Evolutionary conservation across 1,140 invertebrate species (phyloP).

Genomic region (Gonioctena quinquepunctata): DNA sequence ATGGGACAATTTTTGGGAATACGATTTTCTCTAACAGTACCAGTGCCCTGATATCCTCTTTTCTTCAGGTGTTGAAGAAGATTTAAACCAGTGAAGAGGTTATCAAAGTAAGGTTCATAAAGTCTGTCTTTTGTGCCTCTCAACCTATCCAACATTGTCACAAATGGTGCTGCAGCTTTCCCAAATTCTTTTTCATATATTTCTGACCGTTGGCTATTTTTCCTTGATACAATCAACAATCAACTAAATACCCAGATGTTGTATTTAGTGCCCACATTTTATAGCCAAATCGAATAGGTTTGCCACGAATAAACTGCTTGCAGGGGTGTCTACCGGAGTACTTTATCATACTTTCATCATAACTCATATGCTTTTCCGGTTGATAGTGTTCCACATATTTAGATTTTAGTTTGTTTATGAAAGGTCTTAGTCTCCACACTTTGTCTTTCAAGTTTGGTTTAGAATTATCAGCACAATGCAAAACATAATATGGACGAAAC

Average conservation of each 20-base stretch:
- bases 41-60: slow-evolving; percentile 29
- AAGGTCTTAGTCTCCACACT: slow-evolving; percentile 26
- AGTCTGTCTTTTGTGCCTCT: slow-evolving; percentile 33
- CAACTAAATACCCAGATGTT: slow-evolving; percentile 25
- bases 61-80: slow-evolving; percentile 28
- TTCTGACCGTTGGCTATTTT: no score
- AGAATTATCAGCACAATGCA: slow-evolving; percentile 42
- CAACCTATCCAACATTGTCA: no score
- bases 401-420: slow-evolving; percentile 25
- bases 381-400: slow-evolving; percentile 24
- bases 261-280: slow-evolving; percentile 33
- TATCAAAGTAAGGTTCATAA: slow-evolving; percentile 39
- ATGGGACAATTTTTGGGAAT: slow-evolving; percentile 30
- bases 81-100: slow-evolving; percentile 37
- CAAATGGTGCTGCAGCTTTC: no score
- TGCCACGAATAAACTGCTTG: slow-evolving; percentile 42
- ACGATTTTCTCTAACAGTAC: slow-evolving; percentile 39
- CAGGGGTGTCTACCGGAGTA: slow-evolving; percentile 38
- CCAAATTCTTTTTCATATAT: no score
- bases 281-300: slow-evolving; percentile 36
- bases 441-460: slow-evolving; percentile 23
- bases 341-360: slow-evolving; percentile 45
- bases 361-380: slow-evolving; percentile 16
- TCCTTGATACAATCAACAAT: no score
- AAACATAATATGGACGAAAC: slow-evolving; percentile 46